phyloP scores from a whole-genome alignment of 2,113 vertebrate species.

The Protobothrops mucrosquamatus region DNA sequence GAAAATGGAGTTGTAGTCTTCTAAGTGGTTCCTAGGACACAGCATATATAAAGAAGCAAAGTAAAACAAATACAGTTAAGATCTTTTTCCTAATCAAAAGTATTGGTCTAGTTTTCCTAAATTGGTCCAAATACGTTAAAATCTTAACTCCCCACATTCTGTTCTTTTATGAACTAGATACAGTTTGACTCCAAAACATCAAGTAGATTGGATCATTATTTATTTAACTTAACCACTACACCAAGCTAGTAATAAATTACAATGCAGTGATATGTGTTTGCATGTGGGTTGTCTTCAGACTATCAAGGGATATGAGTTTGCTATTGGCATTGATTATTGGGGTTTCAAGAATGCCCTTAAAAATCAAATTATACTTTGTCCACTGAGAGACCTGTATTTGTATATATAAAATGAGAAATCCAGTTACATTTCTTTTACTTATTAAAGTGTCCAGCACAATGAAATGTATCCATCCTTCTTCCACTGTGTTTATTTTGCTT shows the following conservation, averaged over 20 bases:
- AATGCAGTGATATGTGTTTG: not conserved
- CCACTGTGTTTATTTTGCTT: not conserved
- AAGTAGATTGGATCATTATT: not conserved
- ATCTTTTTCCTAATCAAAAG: not conserved
- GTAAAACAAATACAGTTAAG: not conserved
- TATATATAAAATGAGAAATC: constrained; percentile 22
- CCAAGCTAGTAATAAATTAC: not conserved
- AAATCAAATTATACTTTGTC: not conserved
- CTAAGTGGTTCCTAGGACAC: not conserved
- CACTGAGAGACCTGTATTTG: constrained; percentile 21
- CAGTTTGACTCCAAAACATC: not conserved
- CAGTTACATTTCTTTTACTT: constrained; percentile 17
- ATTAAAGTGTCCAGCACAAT: constrained; percentile 10
- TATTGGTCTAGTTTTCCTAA: not conserved
- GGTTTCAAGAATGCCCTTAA: not conserved
- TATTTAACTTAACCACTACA: no score
- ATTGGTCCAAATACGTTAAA: not conserved
- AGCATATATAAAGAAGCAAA: not conserved
- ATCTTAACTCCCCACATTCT: not conserved
- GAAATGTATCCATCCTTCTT: not conserved
- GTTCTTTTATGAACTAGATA: not conserved
- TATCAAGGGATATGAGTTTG: not conserved
- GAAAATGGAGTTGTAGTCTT: not conserved
- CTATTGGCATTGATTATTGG: not conserved
- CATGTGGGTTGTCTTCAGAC: not conserved